phyloP scores from a whole-genome alignment of 2,888 invertebrate species.

The Beris morrisii region DNA sequence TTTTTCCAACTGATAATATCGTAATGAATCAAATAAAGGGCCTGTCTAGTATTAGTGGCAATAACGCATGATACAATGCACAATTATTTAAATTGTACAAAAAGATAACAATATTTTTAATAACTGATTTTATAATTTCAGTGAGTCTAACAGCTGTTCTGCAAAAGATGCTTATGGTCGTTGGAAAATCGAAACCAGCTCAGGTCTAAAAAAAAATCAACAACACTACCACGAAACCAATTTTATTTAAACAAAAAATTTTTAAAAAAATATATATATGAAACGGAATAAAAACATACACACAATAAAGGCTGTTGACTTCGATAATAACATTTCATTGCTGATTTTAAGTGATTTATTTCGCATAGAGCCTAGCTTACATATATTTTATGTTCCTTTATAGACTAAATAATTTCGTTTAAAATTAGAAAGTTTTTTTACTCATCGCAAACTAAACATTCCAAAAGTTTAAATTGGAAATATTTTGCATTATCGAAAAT shows the following conservation, averaged over 20 bases:
- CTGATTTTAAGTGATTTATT: too few relatives aligned
- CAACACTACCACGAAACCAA: neutral
- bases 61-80: neutral
- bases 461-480: too few relatives aligned
- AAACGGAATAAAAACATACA: neutral
- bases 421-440: too few relatives aligned
- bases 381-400: too few relatives aligned
- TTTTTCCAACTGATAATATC: neutral
- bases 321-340: conserved; percentile 2
- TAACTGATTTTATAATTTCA: conserved; percentile 46
- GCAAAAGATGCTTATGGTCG: conserved; percentile 74
- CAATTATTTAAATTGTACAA: neutral
- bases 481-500: too few relatives aligned
- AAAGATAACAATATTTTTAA: neutral
- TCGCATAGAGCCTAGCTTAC: too few relatives aligned
- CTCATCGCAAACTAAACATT: too few relatives aligned
- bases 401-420: too few relatives aligned
- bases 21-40: neutral
- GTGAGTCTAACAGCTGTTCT: conserved; percentile 65
- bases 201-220: conserved; percentile 60
- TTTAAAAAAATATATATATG: neutral
- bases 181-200: conserved; percentile 71
- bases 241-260: neutral
- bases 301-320: conserved; percentile 9
- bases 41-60: neutral